Evolutionary conservation across 2,113 vertebrate genomes (phyloP).

Genomic region (Mixornis gularis): DNA sequence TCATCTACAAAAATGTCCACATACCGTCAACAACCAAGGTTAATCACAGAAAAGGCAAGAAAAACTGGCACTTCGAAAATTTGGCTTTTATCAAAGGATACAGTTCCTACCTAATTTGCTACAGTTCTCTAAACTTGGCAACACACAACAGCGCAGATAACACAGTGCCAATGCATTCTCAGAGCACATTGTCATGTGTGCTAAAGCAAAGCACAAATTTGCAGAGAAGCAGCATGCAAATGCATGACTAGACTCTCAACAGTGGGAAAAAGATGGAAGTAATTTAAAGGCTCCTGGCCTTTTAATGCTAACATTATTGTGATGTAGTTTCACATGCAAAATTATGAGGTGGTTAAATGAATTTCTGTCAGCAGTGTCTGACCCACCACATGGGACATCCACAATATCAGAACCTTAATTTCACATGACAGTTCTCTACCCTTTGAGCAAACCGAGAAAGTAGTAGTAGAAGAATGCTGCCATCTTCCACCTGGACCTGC

Average conservation of each 20-base stretch:
- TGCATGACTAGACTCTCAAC: neutral
- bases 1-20: neutral
- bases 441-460: neutral
- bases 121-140: neutral
- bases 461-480: neutral
- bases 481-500: neutral
- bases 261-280: neutral
- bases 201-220: neutral
- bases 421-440: slow-evolving; percentile 14
- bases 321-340: neutral
- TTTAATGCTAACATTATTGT: neutral
- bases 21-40: neutral
- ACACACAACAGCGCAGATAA: neutral
- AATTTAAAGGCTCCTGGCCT: neutral
- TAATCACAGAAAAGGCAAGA: neutral
- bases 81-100: neutral
- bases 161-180: neutral
- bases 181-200: neutral
- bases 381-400: neutral
- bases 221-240: neutral
- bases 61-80: neutral
- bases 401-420: neutral
- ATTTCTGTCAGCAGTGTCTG: neutral
- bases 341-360: neutral
- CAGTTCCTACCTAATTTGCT: neutral